Base-by-base conservation (phyloP, 2,797 vertebrate genomes). In the Urophycis tenuis region DNA sequence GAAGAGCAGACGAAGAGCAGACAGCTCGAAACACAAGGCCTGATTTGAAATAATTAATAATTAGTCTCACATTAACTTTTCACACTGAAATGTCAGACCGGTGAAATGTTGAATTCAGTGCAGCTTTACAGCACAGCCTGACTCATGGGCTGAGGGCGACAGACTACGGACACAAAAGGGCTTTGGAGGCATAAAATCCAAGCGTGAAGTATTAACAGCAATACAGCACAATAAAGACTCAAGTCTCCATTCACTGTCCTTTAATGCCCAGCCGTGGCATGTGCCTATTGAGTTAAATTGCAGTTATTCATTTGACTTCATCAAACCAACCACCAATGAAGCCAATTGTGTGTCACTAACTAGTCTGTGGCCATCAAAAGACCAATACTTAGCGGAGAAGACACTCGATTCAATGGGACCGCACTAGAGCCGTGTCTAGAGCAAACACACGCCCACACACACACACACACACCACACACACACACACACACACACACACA, bases 341-440 rank as follows among this genome's bases (percentile, higher is more conserved):
- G 77, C 82, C 78, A 86, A 91, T 91, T 92, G 84, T 81, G 84
- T 89, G 89, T 89, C 87, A 79, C 90, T 91, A 91, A 91, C 88
- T 77, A 80, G 85, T 87, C 88, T 88, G 81, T 80, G 80, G 75
- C 74, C 82, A 74, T 89, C 73, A 87, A 90, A 87, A 84, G 86
- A 78, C 82, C 77, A 78, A 82, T 73, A 80, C 79, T 85, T 83
- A 83, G 81, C 84, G 85, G 87, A 87, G 85, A 86, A 89, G 85
- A 88, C 76, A 72, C 84, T 89, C 74, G 5, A 82, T 76, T 88
- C 86, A 85, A 71, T 81, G 79, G 78, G 78, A 74, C 82, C 82
- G 85, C 75, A 60, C 78, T 71, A 39, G 75, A 67, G 73, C 80
- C 76, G 75, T 79, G 78, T 74, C 81, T 80, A 86, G 80, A 69